phyloP scores from a whole-genome alignment of 2,113 vertebrate genomes.

The Calonectris borealis region DNA sequence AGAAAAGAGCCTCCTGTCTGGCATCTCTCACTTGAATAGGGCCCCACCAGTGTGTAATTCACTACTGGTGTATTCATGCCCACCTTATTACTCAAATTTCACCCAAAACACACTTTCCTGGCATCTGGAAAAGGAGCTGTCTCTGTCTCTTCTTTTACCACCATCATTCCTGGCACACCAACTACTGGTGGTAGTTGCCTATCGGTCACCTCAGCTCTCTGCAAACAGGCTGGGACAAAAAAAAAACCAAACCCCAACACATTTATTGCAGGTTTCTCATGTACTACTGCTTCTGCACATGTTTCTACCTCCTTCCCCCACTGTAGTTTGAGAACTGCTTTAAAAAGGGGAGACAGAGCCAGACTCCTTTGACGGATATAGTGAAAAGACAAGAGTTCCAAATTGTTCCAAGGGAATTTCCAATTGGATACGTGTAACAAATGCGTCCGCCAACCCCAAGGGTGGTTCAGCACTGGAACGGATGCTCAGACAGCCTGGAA shows the following conservation, averaged over 20 bases:
- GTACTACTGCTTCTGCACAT: background rate
- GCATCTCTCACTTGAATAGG: background rate
- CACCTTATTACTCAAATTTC: background rate
- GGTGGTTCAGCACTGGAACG: background rate
- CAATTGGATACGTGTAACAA: fast-evolving
- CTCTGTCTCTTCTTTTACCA: background rate
- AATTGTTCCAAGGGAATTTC: background rate
- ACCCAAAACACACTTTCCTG: background rate
- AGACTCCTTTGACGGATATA: background rate
- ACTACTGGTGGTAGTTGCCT: background rate
- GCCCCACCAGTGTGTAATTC: background rate
- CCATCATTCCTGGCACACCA: background rate
- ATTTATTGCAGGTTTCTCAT: background rate
- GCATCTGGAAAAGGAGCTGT: background rate
- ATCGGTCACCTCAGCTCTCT: background rate
- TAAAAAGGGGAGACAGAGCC: background rate
- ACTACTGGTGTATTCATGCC: background rate
- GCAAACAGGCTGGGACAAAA: background rate
- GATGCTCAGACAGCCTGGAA: background rate
- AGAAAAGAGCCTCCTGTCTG: background rate
- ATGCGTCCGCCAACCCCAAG: fast-evolving
- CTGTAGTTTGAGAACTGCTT: background rate
- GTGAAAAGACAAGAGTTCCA: background rate
- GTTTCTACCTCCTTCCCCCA: background rate
- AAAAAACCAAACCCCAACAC: background rate